Evolutionary conservation across 2,888 invertebrate species (phyloP).

Genomic region (Pandemis corylana): DNA sequence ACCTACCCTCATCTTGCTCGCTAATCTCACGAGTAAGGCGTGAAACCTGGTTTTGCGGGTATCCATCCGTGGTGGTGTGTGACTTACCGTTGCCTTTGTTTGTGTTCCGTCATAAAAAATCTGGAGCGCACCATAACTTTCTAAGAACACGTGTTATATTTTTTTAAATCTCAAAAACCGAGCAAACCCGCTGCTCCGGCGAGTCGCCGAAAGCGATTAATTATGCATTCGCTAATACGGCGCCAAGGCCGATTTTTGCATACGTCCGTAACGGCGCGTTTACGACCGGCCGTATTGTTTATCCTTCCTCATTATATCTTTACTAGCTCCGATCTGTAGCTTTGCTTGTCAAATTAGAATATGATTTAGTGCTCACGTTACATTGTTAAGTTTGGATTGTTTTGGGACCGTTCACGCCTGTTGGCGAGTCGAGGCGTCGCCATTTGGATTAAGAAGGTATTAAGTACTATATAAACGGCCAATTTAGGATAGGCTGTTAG

Average conservation of each 20-base stretch:
- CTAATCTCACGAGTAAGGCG: too few species aligned
- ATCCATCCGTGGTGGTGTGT: too few species aligned
- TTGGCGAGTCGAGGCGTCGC: neutral
- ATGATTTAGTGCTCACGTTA: neutral
- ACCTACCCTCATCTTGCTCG: too few species aligned
- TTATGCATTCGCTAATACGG: constrained; percentile 66
- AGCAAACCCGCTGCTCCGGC: constrained; percentile 36
- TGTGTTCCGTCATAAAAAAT: neutral
- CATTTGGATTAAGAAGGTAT: neutral
- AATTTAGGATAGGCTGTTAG: too few species aligned
- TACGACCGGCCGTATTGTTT: constrained; percentile 47
- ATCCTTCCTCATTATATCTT: constrained; percentile 34
- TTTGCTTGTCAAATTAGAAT: constrained; percentile 7
- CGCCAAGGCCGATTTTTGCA: constrained; percentile 81
- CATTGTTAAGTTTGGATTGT: neutral
- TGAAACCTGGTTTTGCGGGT: too few species aligned
- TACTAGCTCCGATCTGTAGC: constrained; percentile 28
- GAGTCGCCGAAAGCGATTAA: constrained; percentile 57
- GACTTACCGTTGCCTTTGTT: too few species aligned
- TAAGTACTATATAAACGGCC: too few species aligned
- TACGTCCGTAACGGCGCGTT: constrained; percentile 70
- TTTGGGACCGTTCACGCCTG: neutral
- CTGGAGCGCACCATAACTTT: neutral
- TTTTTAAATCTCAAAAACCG: constrained; percentile 14
- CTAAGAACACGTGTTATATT: neutral